Base-by-base conservation (phyloP, 2,888 invertebrate genomes). In the Spisula solida region DNA sequence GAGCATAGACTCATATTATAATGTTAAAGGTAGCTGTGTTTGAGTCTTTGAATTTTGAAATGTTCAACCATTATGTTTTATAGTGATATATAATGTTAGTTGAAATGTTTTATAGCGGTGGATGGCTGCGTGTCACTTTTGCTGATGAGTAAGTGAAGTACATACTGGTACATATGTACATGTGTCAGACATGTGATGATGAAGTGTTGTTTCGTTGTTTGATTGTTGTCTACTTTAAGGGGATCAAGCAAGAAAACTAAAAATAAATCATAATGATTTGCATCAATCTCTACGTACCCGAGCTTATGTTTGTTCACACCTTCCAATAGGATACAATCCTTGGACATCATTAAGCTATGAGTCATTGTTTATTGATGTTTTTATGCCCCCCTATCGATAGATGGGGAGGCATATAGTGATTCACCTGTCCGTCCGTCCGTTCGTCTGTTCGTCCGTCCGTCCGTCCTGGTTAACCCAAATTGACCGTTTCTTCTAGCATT, bases 81-180 rank as follows among this genome's bases (percentile, higher is more conserved):
- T 12, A 16, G 6, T 51, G 51, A 51, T 16, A 16, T 51, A 51
- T 51, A 51, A 51, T 51, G 16, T 8, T 51, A 16, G 51, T 51
- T 51, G 51, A 5, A 16, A 51, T 51, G 51, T 83, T 10, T 83
- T 87, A 29, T 87, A 87, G 87, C 41, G 88, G 90, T 47, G 86
- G 87, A 75, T 90, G 90, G 90, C 84, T 88, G 60, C 83, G 66
- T 78, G 90, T 90, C 6, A 86, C 88, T 41, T 90, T 90, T 86
- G 88, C 86, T 56, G 90, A 90, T 51, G 81, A 88, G 90, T 90
- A 90, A 90, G 90, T 90, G 78, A 51, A 79, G 48, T 48, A 25
- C 12, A 25, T 29, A n/a, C n/a, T n/a, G n/a, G n/a, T n/a, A n/a
- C n/a, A 16, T 47, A 14, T 41, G 56, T 60, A 56, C 31, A 29